Base-by-base conservation (phyloP, 2,113 vertebrate genomes). In the Artemisiospiza belli region DNA sequence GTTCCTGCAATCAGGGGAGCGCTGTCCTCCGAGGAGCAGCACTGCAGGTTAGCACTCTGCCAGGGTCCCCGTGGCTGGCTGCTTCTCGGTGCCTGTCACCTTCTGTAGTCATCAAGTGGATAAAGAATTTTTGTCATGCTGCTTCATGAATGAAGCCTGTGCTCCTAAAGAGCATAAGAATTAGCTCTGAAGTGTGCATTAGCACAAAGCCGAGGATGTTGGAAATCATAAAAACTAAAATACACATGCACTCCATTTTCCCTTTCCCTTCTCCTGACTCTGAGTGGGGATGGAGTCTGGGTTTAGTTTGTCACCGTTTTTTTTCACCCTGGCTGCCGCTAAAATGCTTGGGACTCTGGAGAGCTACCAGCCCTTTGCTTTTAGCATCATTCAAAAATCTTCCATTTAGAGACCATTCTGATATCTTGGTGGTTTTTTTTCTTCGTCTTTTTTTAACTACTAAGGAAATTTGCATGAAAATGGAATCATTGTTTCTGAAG, bases 401-500 rank as follows among this genome's bases (percentile, higher is more conserved):
- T 83, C 88, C 88, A 75, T 93, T 96, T 92, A 93, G 94, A 94
- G 91, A 94, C 83, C 85, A 27, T 92, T 96, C 94, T 93, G 90
- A 96, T 97, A 97, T 97, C 88, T 94, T 81, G 76, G 88, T 97
- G 90, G 4, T 20, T 68, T 92, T 95, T 94, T 96, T 93, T 88
- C 79, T 94, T 89, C 68, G n/a, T 94, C 91, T 96, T 97, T 96
- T 97, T 96, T 97, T 95, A 94, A 97, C 94, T 96, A 93, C 95
- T 83, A 87, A 96, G 94, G 94, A 95, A 87, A 97, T 97, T 97
- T 97, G 93, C 96, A 97, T 97, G 90, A 97, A 96, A 97, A 97
- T 97, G 89, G 96, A 92, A 94, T 94, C 92, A 97, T 97, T 97
- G 96, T 97, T 97, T 97, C 96, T 96, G 95, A 95, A 95, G 96